These are phyloP conservation scores for Rhizomys pruinosus DNA, from an alignment of 2,113 vertebrate genomes.

Conservation along the genomic window DNA sequence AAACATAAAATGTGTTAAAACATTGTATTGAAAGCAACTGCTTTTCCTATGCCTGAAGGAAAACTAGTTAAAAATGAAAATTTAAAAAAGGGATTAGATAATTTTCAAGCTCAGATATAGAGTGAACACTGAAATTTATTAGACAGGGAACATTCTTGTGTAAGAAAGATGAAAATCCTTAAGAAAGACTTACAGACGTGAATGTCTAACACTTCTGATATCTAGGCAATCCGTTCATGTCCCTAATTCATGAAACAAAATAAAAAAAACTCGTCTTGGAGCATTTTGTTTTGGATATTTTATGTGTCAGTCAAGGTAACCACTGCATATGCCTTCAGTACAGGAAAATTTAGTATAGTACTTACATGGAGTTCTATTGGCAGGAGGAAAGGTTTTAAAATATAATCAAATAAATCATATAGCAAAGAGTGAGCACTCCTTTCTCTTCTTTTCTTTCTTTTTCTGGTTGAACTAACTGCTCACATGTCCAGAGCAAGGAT, in stretches of 20 bases:
- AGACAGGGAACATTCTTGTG: constrained; percentile 70
- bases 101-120: constrained; percentile 69
- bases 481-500: constrained; percentile 15
- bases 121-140: constrained; percentile 73
- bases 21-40: constrained; percentile 35
- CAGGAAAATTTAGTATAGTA: constrained; percentile 56
- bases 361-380: constrained; percentile 56
- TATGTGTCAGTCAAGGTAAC: constrained; percentile 50
- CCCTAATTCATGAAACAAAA: constrained; percentile 75
- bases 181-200: constrained; percentile 72
- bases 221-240: constrained; percentile 67
- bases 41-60: constrained; percentile 45
- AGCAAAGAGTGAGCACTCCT: constrained; percentile 42
- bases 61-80: constrained; percentile 64
- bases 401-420: constrained; percentile 68
- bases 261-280: constrained; percentile 35
- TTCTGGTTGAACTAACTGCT: constrained; percentile 2
- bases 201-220: constrained; percentile 66
- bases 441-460: not conserved
- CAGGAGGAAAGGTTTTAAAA: constrained; percentile 58
- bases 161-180: constrained; percentile 71
- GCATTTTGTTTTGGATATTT: constrained; percentile 64
- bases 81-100: constrained; percentile 61
- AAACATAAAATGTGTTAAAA: constrained; percentile 72
- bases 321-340: constrained; percentile 21